These are phyloP conservation scores for Caerostris darwini DNA, from an alignment of 1,140 invertebrate species.

Conservation along the genomic window DNA sequence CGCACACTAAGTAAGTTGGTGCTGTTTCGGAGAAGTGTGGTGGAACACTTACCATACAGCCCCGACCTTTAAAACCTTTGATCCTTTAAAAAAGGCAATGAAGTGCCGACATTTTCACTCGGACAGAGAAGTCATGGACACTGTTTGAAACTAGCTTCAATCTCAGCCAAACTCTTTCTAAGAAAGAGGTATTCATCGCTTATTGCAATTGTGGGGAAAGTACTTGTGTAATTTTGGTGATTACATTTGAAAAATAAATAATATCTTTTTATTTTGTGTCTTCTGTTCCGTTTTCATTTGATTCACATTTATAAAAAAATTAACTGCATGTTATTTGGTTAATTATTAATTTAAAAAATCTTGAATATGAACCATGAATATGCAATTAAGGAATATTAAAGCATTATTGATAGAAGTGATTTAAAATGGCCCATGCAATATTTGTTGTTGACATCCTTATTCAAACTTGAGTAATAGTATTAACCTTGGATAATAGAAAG, in stretches of 20 bases:
- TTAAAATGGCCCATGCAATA: no score
- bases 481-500: no score
- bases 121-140: background rate
- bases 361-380: no score
- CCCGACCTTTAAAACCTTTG: no score
- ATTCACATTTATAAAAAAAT: background rate
- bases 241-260: background rate
- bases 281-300: background rate
- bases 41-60: background rate
- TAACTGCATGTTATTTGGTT: no score
- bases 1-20: background rate
- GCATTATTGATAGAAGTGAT: no score
- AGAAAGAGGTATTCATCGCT: no score
- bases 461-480: no score
- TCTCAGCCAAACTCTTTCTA: no score
- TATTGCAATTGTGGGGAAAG: background rate
- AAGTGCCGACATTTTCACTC: background rate
- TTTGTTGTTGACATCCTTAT: no score
- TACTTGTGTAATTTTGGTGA: background rate
- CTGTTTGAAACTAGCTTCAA: background rate
- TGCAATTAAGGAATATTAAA: no score
- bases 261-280: background rate
- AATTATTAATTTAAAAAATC: no score
- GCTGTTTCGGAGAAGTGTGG: background rate
- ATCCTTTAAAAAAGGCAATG: background rate